Evolutionary conservation across 2,797 vertebrate species (phyloP).

Genomic region (Myripristis jacobus): DNA sequence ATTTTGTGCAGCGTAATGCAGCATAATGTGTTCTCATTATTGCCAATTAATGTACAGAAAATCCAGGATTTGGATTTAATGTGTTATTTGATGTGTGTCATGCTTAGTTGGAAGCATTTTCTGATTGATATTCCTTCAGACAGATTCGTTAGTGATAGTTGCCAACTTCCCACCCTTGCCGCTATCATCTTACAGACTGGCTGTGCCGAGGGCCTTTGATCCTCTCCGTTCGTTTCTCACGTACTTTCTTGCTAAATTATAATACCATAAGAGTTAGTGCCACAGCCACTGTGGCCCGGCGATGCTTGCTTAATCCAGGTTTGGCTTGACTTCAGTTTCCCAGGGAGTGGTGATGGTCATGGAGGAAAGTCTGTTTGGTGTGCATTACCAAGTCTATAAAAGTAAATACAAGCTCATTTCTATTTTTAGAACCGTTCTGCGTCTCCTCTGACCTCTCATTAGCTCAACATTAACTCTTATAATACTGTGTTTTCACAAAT

Average conservation of each 20-base stretch:
- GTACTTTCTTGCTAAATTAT: conserved; percentile 6
- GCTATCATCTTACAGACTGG: conserved; percentile 24
- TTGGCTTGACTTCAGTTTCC: conserved; percentile 17
- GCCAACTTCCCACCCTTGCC: conserved; percentile 46
- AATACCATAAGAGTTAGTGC: conserved; percentile 1
- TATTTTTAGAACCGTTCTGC: too few species aligned
- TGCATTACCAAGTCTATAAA: neutral
- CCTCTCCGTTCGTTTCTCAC: conserved; percentile 3
- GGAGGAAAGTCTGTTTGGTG: neutral
- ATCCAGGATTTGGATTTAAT: neutral
- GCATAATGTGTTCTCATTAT: neutral
- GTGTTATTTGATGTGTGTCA: conserved; percentile 4
- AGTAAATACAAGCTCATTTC: neutral
- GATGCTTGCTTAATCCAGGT: conserved; percentile 40
- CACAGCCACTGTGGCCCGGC: neutral
- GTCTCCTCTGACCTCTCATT: neutral
- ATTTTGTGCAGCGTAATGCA: too few species aligned
- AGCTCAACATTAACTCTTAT: neutral
- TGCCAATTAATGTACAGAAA: neutral
- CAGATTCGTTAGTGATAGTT: conserved; percentile 30
- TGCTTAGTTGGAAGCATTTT: neutral
- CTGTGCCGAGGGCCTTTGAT: conserved; percentile 47
- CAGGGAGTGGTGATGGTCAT: neutral
- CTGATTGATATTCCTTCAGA: conserved; percentile 44
- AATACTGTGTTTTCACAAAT: too few species aligned